Evolutionary conservation across 1,140 invertebrate species (phyloP), one percentile per base, ranked within the genome.

Genomic region (Drosophila ogumai): DNA sequence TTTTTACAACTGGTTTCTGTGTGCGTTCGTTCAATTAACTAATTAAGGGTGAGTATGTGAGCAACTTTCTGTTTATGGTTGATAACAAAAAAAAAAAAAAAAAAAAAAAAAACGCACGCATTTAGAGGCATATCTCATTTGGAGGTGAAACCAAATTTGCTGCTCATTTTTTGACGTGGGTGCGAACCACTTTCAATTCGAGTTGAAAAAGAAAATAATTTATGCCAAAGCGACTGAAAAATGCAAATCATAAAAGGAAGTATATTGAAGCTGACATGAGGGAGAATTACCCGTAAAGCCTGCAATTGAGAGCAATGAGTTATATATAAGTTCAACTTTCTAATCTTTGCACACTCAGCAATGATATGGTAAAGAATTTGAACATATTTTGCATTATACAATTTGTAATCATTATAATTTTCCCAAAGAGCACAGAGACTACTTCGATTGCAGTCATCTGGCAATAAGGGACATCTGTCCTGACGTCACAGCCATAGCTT

Each of bases 1-100:
- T 81, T 64, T n/a, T 68, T 40, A 40, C 65, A 81, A 77, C 49
- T 64, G 58, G 64, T 75, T 61, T 17, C 46, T 10, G 46, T 49
- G 25, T 68, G 36, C 6, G 32, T 49, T 55, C 10, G 32, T 41
- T 55, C 67, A 66, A 79, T 72, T 57, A 59, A 50, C 60, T 76
- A 71, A 75, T 64, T 64, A 43, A 55, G 41, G 60, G 59, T 71
- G 64, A 57, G 59, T 63, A 72, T 55, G 34, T 17, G 46, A 44
- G 44, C 50, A 56, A 64, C n/a, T 74, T 55, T 50, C 69, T 63
- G 50, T 75, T 75, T 56, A 63, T 38, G 72, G 50, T 25, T 75
- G 72, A 57, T 56, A 55, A 57, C 59, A 66, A 46, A 59, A 13
- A 31, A 50, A 28, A 46, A 28, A 59, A 34, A 54, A 25, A 25